Evolutionary conservation across 2,797 vertebrate species (phyloP), one percentile per base, ranked within the genome.

Genomic region (Antennarius maculatus): DNA sequence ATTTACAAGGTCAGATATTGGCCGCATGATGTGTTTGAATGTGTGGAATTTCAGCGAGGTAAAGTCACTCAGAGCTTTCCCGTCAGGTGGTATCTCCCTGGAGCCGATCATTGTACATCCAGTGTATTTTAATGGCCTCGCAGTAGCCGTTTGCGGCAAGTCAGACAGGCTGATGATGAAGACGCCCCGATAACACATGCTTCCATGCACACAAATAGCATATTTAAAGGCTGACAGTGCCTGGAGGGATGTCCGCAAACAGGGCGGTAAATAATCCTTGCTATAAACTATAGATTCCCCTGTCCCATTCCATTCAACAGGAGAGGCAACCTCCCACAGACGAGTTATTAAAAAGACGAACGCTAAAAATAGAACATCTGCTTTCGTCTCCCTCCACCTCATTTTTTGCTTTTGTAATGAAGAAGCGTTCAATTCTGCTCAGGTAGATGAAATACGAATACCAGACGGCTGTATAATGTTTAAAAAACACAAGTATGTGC

Each of bases 1-100:
- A 95, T 94, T 95, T 94, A 94, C 92, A 92, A 91, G 87, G 87
- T 88, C 92, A 86, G 80, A 94, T 91, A 90, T 89, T 91, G 71
- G 67, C 68, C 61, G 63, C 64, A 71, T 79, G 67, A 64, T 46
- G 54, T 64, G 81, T 75, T 69, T 67, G 54, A 62, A 55, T 54
- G 48, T 73, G 68, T 54, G 37, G 18, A n/a, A n/a, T 62, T 69
- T 68, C 29, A 45, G 28, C 63, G 46, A 13, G 16, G 42, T 71
- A 86, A 86, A 81, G 83, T 86, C 84, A 88, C 59, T 77, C 82
- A 88, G 92, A 90, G 90, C 79, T 91, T 91, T 75, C 60, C 57
- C 67, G 85, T 80, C 88, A 92, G 89, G 88, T 82, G 88, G 92
- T 93, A 92, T 79, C 70, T 87, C 70, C 73, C 49, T 17, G 45